Conservation (phyloP, 2,888 invertebrate species). For the Tetropium fuscum region DNA sequence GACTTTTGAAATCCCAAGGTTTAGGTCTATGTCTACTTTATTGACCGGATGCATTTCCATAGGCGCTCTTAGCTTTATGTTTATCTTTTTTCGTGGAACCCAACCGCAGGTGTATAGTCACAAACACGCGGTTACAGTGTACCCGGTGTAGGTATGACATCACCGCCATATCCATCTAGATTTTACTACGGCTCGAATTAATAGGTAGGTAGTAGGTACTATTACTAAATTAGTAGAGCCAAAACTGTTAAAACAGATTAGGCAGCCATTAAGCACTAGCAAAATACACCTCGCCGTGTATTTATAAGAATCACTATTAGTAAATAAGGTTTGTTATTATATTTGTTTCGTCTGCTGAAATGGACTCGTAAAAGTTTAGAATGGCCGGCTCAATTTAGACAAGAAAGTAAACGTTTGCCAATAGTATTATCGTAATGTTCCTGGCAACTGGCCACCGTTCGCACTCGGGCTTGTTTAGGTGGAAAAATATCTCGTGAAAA, state of each 20-base stretch:
- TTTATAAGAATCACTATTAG: background rate
- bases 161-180: background rate
- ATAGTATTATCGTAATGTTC: constrained; percentile 43
- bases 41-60: constrained; percentile 2
- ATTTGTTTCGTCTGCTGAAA: constrained; percentile 30
- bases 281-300: too few relatives aligned
- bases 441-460: constrained; percentile 1
- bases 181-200: background rate
- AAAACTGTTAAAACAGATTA: too few relatives aligned
- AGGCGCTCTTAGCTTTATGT: background rate
- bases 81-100: background rate
- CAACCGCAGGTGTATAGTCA: constrained; percentile 1
- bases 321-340: constrained; percentile 26
- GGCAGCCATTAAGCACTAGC: too few relatives aligned
- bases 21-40: too few relatives aligned
- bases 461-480: constrained; percentile 6
- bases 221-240: too few relatives aligned
- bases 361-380: constrained; percentile 35
- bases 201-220: too few relatives aligned
- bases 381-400: constrained; percentile 40
- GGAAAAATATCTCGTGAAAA: constrained; percentile 19
- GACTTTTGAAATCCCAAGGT: too few relatives aligned
- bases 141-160: background rate
- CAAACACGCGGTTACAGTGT: too few relatives aligned
- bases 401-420: constrained; percentile 42